These are phyloP conservation scores for Apodemus sylvaticus DNA, from an alignment of 2,113 vertebrate species.

Conservation along the genomic window DNA sequence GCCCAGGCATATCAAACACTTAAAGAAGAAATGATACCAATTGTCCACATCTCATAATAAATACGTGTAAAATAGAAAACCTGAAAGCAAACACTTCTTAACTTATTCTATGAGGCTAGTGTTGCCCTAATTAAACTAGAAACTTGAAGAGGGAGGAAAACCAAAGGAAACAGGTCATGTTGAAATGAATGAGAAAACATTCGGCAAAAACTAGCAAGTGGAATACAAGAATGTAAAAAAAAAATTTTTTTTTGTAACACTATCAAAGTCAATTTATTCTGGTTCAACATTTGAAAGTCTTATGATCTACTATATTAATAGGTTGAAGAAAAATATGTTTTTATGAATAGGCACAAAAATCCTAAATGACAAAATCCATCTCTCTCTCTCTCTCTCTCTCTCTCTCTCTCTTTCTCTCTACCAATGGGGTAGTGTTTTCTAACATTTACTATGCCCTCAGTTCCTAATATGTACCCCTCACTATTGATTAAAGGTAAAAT, in stretches of 20 bases:
- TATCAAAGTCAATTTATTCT: background rate
- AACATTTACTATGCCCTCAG: background rate
- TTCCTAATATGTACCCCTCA: background rate
- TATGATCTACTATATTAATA: background rate
- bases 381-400: too few relatives aligned
- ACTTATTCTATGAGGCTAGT: background rate
- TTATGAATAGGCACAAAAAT: background rate
- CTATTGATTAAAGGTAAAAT: background rate
- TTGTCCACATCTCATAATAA: background rate
- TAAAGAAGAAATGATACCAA: background rate
- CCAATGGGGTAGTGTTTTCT: background rate
- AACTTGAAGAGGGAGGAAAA: background rate
- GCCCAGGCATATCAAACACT: background rate
- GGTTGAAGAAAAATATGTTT: background rate
- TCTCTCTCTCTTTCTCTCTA: too few relatives aligned
- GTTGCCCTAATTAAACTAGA: background rate
- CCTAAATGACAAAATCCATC: background rate
- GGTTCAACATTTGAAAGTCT: background rate
- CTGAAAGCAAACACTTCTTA: background rate
- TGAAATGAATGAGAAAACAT: conserved; percentile 7
- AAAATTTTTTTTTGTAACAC: background rate
- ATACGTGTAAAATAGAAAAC: background rate
- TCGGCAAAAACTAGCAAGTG: background rate
- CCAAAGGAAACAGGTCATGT: background rate
- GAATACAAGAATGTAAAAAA: background rate